Evolutionary conservation across 2,797 vertebrate genomes (phyloP), one percentile per base, ranked within the genome.

Genomic region (Buphagus erythrorhynchus): DNA sequence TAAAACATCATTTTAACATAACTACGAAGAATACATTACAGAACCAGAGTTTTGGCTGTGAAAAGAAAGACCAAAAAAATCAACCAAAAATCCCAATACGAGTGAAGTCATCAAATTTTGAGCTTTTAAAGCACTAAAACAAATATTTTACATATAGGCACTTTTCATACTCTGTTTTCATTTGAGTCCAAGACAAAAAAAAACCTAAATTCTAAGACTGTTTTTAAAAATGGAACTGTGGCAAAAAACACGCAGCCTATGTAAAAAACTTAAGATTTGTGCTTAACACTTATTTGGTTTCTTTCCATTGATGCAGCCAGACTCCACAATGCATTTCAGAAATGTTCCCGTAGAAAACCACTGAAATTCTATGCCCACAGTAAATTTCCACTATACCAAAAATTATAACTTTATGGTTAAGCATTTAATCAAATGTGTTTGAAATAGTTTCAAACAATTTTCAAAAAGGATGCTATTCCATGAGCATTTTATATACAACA

Each of bases 181-280:
- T 68, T 35, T 46, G 6, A 33, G 3, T 43, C 16, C 26, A 49
- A 65, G 17, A 49, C 6, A 43, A 66, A 90, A 66, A 90, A 66
- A 20, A 0, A 0, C 0, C 33, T 28, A 46, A 67, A 55, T 22
- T 71, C 24, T 40, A 52, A 62, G 9, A 25, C 13, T 36, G 2
- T 16, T 76, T 84, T 22, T 14, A 72, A 63, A 80, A 76, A 33
- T 2, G 4, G 2, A 87, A 29, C 15, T 6, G 9, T 7, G 5
- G 33, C 40, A 62, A 63, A 63, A 16, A 66, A 2, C 3, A 26
- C 4, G 2, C 3, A 48, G 24, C 11, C 38, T 36, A 11, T 2
- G 42, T 16, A 4, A 78, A 71, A 74, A 54, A 2, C 9, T 69
- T 66, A 3, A 29, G 7, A 36, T 42, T 40, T 8, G 1, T 16